These are phyloP conservation scores for Bombylius discolor DNA, from an alignment of 2,888 invertebrate genomes.

Conservation along the genomic window DNA sequence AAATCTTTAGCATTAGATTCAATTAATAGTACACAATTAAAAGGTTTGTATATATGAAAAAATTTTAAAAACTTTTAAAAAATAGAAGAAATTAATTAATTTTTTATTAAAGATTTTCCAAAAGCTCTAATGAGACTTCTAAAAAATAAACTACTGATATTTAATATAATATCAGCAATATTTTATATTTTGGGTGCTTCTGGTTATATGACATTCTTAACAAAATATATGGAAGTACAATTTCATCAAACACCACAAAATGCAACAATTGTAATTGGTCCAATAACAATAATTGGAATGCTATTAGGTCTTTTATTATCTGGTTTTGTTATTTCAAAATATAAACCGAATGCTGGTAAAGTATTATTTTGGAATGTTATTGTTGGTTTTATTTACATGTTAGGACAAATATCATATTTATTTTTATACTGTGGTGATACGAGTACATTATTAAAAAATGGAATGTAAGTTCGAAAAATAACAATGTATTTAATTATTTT, in stretches of 20 bases:
- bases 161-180: conserved; percentile 50
- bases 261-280: conserved; percentile 53
- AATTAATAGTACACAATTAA: background rate
- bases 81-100: conserved; percentile 4
- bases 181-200: conserved; percentile 50
- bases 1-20: background rate
- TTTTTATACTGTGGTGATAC: conserved; percentile 42
- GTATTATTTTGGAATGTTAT: conserved; percentile 50
- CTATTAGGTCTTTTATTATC: conserved; percentile 46
- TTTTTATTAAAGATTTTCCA: conserved; percentile 39
- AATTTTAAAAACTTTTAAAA: background rate
- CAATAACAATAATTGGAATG: conserved; percentile 45
- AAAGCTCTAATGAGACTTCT: conserved; percentile 45
- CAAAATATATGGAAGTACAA: conserved; percentile 63
- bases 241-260: conserved; percentile 50
- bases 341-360: conserved; percentile 43
- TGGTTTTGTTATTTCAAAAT: conserved; percentile 47
- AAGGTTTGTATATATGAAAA: background rate
- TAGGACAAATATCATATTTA: conserved; percentile 41
- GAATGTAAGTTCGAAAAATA: conserved; percentile 16
- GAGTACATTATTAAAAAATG: conserved; percentile 21
- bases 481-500: background rate
- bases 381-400: conserved; percentile 42
- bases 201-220: conserved; percentile 56
- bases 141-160: conserved; percentile 50